Conservation (phyloP, 1,140 invertebrate genomes). For the Formica exsecta region DNA sequence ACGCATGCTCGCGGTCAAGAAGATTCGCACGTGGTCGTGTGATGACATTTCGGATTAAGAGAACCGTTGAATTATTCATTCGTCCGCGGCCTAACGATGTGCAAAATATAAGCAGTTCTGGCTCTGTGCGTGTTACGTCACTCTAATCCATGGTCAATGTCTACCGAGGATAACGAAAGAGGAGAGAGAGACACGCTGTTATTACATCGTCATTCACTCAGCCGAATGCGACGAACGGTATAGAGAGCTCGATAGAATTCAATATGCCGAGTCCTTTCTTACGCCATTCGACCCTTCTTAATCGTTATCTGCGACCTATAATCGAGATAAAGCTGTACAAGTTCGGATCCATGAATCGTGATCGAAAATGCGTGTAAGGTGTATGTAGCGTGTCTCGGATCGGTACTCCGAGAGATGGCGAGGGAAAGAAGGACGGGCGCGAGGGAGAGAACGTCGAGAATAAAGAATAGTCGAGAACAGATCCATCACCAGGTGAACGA, state of each 20-base stretch:
- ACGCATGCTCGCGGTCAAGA: background rate
- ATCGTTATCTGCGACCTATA: conserved; percentile 64
- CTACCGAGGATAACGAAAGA: conserved; percentile 10
- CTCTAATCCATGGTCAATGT: conserved; percentile 65
- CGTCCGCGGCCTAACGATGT: background rate
- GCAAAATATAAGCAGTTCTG: conserved; percentile 46
- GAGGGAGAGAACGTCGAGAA: conserved; percentile 33
- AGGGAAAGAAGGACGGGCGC: background rate
- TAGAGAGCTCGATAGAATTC: conserved; percentile 58
- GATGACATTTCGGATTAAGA: conserved; percentile 60
- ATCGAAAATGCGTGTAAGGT: conserved; percentile 70
- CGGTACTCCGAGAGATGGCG: background rate
- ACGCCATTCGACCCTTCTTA: background rate
- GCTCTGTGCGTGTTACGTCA: conserved; percentile 28
- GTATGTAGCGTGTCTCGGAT: conserved; percentile 41
- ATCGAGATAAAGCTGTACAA: conserved; percentile 70
- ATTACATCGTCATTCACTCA: conserved; percentile 62
- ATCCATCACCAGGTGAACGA: conserved; percentile 74
- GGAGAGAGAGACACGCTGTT: conserved; percentile 38
- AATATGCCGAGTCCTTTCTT: conserved; percentile 35
- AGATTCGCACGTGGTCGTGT: conserved; percentile 41
- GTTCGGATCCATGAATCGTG: conserved; percentile 51
- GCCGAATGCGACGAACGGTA: conserved; percentile 17
- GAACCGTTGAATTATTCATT: conserved; percentile 59
- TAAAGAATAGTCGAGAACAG: conserved; percentile 72